A percentile compares a stretch with the other conserved stretches of the same genome.
These are phyloP conservation scores for Furcifer pardalis DNA, from an alignment of 2,797 vertebrate genomes.

Conservation along the genomic window DNA sequence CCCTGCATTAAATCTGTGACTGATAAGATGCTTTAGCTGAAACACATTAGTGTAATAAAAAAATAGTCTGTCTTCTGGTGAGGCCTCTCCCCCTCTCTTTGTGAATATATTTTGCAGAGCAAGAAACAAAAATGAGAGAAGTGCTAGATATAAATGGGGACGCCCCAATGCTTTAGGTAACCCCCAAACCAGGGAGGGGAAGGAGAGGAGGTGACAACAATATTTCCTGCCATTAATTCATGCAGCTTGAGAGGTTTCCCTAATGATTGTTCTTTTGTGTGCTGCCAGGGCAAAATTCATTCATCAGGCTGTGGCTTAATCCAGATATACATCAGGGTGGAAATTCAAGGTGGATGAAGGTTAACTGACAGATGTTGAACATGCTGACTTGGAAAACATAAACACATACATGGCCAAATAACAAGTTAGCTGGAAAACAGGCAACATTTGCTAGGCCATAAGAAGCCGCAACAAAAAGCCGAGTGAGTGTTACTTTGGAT, in stretches of 20 bases:
- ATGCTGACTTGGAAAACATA: constrained; percentile 42
- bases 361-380: constrained; percentile 62
- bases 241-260: constrained; percentile 60
- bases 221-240: constrained; percentile 61
- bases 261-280: constrained; percentile 62
- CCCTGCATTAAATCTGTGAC: constrained; percentile 57
- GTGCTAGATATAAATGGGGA: no score
- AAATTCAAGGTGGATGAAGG: constrained; percentile 68
- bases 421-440: constrained; percentile 56
- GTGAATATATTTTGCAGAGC: constrained; percentile 21
- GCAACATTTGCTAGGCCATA: constrained; percentile 27
- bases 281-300: constrained; percentile 55
- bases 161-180: constrained; percentile 28
- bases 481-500: constrained; percentile 33
- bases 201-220: constrained; percentile 23
- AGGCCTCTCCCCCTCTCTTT: not conserved
- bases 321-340: constrained; percentile 56
- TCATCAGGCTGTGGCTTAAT: constrained; percentile 69
- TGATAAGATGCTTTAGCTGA: constrained; percentile 50
- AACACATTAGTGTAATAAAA: constrained; percentile 31
- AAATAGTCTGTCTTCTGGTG: constrained; percentile 22
- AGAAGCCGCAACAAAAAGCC: constrained; percentile 47
- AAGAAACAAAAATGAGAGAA: constrained; percentile 57
- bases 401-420: constrained; percentile 51
- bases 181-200: not conserved